Conservation (phyloP, 2,888 invertebrate genomes). For the Anaspis maculata region DNA sequence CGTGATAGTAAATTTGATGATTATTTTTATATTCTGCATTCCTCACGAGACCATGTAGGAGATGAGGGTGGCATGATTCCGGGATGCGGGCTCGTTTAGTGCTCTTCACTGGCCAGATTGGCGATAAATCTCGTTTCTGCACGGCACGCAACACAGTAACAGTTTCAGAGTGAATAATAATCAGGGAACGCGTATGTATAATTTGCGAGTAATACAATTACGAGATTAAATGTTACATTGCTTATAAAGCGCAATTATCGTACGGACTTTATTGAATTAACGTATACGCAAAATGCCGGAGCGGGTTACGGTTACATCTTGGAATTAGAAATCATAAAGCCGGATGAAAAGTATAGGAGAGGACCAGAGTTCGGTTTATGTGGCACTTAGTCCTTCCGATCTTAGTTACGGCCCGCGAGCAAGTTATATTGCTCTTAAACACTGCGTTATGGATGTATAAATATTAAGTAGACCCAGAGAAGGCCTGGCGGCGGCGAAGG, state of each 20-base stretch:
- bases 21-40: constrained; percentile 14
- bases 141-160: constrained; percentile 4
- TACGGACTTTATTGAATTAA: constrained; percentile 21
- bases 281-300: constrained; percentile 13
- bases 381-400: constrained; percentile 20
- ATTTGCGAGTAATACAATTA: constrained; percentile 14
- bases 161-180: constrained; percentile 10
- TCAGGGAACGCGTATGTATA: constrained; percentile 16
- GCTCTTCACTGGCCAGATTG: constrained; percentile 12
- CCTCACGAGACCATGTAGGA: constrained; percentile 11
- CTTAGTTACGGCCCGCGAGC: constrained; percentile 20
- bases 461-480: constrained; percentile 29
- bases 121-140: constrained; percentile 13
- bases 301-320: constrained; percentile 17
- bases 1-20: too few relatives aligned
- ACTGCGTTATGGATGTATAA: constrained; percentile 30
- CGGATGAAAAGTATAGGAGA: constrained; percentile 27
- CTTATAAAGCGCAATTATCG: constrained; percentile 19
- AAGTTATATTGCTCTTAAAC: constrained; percentile 31
- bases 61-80: constrained; percentile 13
- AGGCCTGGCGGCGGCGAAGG: constrained; percentile 9
- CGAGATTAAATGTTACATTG: constrained; percentile 18
- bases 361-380: constrained; percentile 23
- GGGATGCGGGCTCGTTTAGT: constrained; percentile 16
- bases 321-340: constrained; percentile 26